These are phyloP conservation scores for Hoplostethus mediterraneus DNA, from an alignment of 2,797 vertebrate species.

Conservation along the genomic window DNA sequence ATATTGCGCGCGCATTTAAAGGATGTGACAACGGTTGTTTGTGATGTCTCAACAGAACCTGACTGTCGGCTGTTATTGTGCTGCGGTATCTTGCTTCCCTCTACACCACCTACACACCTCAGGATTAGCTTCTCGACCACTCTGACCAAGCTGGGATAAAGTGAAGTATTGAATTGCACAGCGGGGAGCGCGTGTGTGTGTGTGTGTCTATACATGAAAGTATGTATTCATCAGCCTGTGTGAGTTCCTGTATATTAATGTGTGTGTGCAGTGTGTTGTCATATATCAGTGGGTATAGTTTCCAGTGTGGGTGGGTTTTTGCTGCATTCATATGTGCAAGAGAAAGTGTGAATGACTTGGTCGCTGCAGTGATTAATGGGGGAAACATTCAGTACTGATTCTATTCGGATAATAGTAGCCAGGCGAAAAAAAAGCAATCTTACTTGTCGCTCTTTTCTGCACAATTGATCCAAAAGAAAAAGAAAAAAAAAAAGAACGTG, in stretches of 20 bases:
- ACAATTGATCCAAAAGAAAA: slow-evolving; percentile 55
- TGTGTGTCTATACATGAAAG: background rate
- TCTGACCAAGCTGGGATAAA: slow-evolving; percentile 33
- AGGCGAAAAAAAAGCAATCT: slow-evolving; percentile 59
- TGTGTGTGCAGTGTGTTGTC: slow-evolving; percentile 30
- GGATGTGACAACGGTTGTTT: no score
- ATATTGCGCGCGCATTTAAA: no score
- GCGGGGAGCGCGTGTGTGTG: slow-evolving; percentile 22
- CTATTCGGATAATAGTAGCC: slow-evolving; percentile 59
- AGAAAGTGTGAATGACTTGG: slow-evolving; percentile 47
- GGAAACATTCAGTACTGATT: slow-evolving; percentile 63
- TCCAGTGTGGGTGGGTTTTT: background rate
- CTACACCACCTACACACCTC: slow-evolving; percentile 25
- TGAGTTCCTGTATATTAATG: background rate
- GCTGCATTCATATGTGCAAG: slow-evolving; percentile 22
- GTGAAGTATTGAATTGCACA: slow-evolving; percentile 30
- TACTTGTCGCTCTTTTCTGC: slow-evolving; percentile 60
- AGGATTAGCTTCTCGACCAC: slow-evolving; percentile 41
- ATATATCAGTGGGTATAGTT: slow-evolving; percentile 33
- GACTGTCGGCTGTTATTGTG: slow-evolving; percentile 7
- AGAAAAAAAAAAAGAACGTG: slow-evolving; percentile 20
- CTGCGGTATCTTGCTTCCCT: background rate
- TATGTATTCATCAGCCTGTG: slow-evolving; percentile 33
- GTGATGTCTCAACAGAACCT: no score
- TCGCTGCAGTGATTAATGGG: slow-evolving; percentile 76